A percentile compares a stretch with the other conserved stretches of the same genome.
These are phyloP conservation scores for Xenopus laevis DNA, from an alignment of 2,113 vertebrate genomes.

Conservation along the genomic window DNA sequence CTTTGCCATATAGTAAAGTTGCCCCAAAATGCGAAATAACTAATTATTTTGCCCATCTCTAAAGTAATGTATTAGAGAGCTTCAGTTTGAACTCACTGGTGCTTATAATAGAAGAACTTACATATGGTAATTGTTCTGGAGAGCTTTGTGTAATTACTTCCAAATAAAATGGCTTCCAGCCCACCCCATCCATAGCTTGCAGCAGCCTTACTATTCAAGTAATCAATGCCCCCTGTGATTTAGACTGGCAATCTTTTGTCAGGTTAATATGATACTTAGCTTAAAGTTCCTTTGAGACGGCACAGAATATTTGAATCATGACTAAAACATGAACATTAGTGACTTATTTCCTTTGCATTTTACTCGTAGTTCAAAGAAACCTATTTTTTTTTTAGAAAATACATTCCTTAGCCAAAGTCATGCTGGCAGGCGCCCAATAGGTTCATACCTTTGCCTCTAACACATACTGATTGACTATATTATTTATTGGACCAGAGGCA, in stretches of 20 bases:
- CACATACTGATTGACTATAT: conserved; percentile 5
- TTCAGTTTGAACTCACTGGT: no score
- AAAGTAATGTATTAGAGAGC: no score
- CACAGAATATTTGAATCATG: neutral
- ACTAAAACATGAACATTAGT: conserved; percentile 25
- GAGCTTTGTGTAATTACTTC: no score
- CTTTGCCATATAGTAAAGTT: no score
- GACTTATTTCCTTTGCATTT: conserved; percentile 22
- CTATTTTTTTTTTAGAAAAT: neutral
- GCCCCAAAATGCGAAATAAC: no score
- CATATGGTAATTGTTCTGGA: no score
- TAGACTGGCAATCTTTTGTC: conserved; percentile 10
- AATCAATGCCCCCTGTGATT: conserved; percentile 1
- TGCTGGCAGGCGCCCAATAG: conserved; percentile 7
- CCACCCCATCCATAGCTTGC: neutral
- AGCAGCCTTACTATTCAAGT: neutral
- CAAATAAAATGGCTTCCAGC: no score
- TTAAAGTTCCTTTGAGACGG: conserved; percentile 4
- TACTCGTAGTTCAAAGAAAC: neutral
- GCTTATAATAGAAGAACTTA: no score
- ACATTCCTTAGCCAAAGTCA: neutral
- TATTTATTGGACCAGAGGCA: neutral
- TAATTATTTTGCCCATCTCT: no score
- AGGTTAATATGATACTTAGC: conserved; percentile 7
- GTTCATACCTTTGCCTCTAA: conserved; percentile 4